Evolutionary conservation across 2,797 vertebrate species (phyloP).

Genomic region (Coregonus ussuriensis): DNA sequence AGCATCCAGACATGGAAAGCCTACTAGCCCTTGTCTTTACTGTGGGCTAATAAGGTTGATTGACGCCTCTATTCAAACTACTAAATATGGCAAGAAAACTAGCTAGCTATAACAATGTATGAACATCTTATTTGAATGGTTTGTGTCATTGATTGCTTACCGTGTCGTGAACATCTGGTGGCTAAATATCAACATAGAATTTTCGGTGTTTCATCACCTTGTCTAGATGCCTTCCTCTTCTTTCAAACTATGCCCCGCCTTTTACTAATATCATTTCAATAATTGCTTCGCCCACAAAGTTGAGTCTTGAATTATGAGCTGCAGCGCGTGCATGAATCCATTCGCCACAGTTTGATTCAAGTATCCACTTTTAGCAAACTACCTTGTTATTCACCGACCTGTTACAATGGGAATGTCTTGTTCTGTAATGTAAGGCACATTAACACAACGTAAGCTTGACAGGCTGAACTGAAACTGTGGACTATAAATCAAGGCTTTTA

Average conservation of each 20-base stretch:
- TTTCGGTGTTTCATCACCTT: slow-evolving; percentile 60
- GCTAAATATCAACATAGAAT: background rate
- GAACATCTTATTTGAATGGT: slow-evolving; percentile 1
- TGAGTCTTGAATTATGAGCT: too few relatives aligned
- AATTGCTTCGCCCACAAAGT: too few relatives aligned
- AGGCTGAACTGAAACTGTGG: too few relatives aligned
- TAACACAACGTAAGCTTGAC: background rate
- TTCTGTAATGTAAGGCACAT: background rate
- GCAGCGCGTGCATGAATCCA: background rate
- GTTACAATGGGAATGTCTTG: background rate
- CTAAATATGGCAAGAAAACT: background rate
- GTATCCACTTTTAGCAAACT: background rate
- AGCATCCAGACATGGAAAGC: background rate
- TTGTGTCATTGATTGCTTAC: slow-evolving; percentile 29
- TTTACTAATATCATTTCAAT: background rate
- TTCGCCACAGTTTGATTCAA: background rate
- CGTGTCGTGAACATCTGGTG: background rate
- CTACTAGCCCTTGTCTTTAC: background rate
- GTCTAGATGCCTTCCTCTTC: slow-evolving; percentile 2
- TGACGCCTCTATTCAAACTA: background rate
- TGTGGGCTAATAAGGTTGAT: background rate
- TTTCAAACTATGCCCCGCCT: slow-evolving; percentile 43
- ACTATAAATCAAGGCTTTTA: too few relatives aligned
- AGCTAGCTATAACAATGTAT: background rate
- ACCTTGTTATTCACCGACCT: too few relatives aligned